Evolutionary conservation across 2,797 vertebrate species (phyloP).

Genomic region (Arnoldichthys spilopterus): DNA sequence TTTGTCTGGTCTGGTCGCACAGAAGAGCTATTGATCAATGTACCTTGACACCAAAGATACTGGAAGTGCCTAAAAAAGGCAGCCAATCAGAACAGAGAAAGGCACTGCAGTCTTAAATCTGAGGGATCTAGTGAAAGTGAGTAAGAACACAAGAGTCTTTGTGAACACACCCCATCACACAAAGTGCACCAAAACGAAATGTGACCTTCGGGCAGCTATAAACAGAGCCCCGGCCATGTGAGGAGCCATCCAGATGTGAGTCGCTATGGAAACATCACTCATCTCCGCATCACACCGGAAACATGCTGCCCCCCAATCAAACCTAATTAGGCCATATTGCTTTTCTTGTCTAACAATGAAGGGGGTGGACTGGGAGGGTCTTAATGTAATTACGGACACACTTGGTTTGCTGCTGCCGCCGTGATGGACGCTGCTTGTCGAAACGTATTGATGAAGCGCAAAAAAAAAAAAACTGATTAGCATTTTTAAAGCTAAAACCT

Average conservation of each 20-base stretch:
- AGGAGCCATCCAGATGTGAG: slow-evolving; percentile 75
- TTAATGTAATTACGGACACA: slow-evolving; percentile 94
- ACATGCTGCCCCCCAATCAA: slow-evolving; percentile 89
- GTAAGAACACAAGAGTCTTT: too few relatives aligned
- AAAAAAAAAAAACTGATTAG: slow-evolving; percentile 89
- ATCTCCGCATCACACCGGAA: slow-evolving; percentile 93
- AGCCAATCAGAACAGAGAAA: too few relatives aligned
- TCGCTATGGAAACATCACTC: slow-evolving; percentile 94
- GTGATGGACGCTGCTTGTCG: slow-evolving; percentile 93
- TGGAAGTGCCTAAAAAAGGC: too few relatives aligned
- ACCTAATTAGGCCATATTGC: slow-evolving; percentile 97
- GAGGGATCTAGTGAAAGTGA: too few relatives aligned
- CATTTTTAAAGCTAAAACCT: slow-evolving; percentile 89
- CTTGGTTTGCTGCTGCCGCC: slow-evolving; percentile 80
- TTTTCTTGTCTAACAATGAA: slow-evolving; percentile 96
- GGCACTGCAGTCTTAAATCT: too few relatives aligned
- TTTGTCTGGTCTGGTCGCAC: too few relatives aligned
- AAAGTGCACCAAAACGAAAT: too few relatives aligned
- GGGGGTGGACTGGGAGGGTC: slow-evolving; percentile 72
- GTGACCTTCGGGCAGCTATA: too few relatives aligned
- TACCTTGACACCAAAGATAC: too few relatives aligned
- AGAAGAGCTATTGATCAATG: too few relatives aligned
- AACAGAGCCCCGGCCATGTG: background rate
- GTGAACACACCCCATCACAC: too few relatives aligned
- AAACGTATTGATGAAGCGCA: slow-evolving; percentile 93